Base-by-base conservation (phyloP, 1,140 invertebrate genomes). In the Calephelis nemesis region DNA sequence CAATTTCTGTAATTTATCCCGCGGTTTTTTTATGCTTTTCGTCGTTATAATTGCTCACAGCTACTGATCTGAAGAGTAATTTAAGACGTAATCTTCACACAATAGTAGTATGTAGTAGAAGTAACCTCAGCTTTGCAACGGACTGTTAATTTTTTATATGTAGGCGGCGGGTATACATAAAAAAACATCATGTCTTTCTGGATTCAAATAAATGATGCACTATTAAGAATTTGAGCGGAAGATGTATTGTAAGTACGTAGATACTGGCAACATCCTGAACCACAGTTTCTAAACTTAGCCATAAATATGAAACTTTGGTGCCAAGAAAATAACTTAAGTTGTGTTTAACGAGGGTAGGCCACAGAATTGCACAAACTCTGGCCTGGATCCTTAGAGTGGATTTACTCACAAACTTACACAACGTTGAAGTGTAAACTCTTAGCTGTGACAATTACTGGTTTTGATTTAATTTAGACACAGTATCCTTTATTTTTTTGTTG, bases 301-400 rank as follows among this genome's bases (percentile, higher is more conserved):
- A 76, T 76, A 76, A 76, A 76, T 74, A 74, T 63, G 63, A 62
- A 74, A 76, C 69, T 74, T 74, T 49, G 62, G 73, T 68, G 49
- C 63, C 70, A 69, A 69, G 68, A 70, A 73, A 73, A 69, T 69
- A 70, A 69, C 47, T 69, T 67, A 69, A 71, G 68, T 72, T 66
- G 63, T 74, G 65, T 72, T 74, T 68, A 76, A 74, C 72, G 67
- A 70, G 68, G 74, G 68, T 69, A 67, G 67, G 58, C 75, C 75
- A 63, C 70, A 76, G 62, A 66, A 76, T 72, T 65, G 66, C 66
- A 63, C 50, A 65, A 72, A 67, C 64, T 63, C 30, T 15, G 63
- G 63, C 67, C 63, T 49, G 66, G 65, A 47, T 65, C 67, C 62
- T 63, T 62, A 62, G 65, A 60, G 68, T 62, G 74, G 72, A 76